A percentile compares a stretch with the other conserved stretches of the same genome.
Conservation (phyloP, 2,888 invertebrate genomes). For the Boloria selene region DNA sequence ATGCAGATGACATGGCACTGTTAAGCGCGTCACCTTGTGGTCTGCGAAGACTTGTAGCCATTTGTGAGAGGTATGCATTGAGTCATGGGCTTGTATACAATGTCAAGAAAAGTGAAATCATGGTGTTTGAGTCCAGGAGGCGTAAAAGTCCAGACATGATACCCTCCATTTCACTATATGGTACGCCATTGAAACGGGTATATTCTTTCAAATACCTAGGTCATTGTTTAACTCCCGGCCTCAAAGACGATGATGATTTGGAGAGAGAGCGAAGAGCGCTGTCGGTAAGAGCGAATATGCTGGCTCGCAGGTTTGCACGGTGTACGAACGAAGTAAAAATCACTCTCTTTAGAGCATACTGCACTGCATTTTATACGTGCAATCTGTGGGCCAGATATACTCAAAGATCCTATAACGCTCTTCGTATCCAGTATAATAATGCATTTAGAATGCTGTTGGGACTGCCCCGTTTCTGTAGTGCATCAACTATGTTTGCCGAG, state of each 20-base stretch:
- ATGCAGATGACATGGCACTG: constrained; percentile 4
- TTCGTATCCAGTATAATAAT: constrained; percentile 18
- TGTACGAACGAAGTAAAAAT: constrained; percentile 16
- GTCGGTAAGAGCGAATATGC: constrained; percentile 21
- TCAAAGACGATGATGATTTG: constrained; percentile 13
- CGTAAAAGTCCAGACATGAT: neutral
- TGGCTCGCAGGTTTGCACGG: constrained; percentile 30
- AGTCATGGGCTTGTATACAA: constrained; percentile 1
- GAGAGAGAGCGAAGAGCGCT: constrained; percentile 28
- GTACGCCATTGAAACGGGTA: constrained; percentile 2
- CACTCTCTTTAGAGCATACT: constrained; percentile 26
- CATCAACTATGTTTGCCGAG: neutral
- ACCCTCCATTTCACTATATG: neutral
- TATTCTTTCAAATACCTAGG: constrained; percentile 8
- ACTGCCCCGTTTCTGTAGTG: constrained; percentile 6
- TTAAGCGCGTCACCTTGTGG: neutral
- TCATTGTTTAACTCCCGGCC: neutral
- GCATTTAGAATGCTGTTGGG: constrained; percentile 14
- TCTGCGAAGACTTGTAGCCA: neutral
- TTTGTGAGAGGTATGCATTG: neutral
- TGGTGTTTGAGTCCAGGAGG: neutral
- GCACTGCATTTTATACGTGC: constrained; percentile 19
- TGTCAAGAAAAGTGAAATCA: neutral
- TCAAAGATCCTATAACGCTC: constrained; percentile 16
- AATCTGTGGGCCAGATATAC: constrained; percentile 24